Evolutionary conservation across 2,888 invertebrate species (phyloP).

Genomic region (Ornithoptera alexandrae): DNA sequence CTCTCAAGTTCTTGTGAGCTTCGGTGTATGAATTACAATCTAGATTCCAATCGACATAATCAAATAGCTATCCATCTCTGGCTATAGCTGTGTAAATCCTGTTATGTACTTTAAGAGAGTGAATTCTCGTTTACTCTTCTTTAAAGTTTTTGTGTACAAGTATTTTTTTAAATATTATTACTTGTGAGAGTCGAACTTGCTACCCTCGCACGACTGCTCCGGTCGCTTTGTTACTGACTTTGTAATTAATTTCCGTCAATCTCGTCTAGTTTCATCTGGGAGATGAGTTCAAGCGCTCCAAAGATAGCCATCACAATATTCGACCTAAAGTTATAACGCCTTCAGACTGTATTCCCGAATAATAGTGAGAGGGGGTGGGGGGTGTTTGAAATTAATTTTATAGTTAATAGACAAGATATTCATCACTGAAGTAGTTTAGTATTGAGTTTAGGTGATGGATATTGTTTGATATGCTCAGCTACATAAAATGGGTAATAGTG

Average conservation of each 20-base stretch:
- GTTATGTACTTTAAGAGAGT: too few relatives aligned
- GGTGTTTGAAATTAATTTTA: constrained; percentile 14
- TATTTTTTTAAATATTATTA: too few relatives aligned
- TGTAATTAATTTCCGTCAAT: constrained; percentile 22
- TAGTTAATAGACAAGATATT: constrained; percentile 20
- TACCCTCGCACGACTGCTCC: constrained; percentile 6
- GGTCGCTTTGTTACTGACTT: constrained; percentile 16
- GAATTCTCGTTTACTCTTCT: too few relatives aligned
- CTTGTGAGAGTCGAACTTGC: background rate
- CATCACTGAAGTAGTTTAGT: constrained; percentile 8
- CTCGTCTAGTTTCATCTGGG: constrained; percentile 22
- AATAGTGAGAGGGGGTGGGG: background rate
- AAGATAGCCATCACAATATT: background rate
- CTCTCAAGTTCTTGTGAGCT: constrained; percentile 1
- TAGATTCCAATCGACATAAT: background rate
- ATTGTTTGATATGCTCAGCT: background rate
- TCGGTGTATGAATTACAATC: background rate
- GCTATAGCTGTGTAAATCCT: too few relatives aligned
- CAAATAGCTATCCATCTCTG: too few relatives aligned
- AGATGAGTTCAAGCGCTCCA: constrained; percentile 19
- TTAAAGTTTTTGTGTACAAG: too few relatives aligned
- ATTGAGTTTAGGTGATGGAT: constrained; percentile 9
- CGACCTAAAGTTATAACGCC: background rate
- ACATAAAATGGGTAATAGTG: too few relatives aligned
- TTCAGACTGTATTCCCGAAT: background rate